Percentiles rank a stretch among this genome's conserved stretches.
Evolutionary conservation across 2,797 vertebrate species (phyloP).

Genomic region (Thunnus albacares): DNA sequence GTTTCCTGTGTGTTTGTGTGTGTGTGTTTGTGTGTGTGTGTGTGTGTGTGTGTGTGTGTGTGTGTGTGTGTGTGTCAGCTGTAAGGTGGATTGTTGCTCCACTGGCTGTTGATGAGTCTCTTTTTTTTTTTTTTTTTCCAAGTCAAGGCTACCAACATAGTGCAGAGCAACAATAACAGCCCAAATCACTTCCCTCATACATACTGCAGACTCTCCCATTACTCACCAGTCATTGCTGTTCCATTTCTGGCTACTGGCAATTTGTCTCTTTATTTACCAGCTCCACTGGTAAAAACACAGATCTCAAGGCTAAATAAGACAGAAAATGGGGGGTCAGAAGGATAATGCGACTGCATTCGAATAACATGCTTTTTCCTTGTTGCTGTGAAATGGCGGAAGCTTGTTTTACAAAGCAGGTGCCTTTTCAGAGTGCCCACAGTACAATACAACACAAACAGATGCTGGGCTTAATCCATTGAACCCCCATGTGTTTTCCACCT

Average conservation of each 20-base stretch:
- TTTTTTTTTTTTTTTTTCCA: slow-evolving; percentile 37
- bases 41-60: background rate
- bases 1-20: background rate
- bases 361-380: slow-evolving; percentile 26
- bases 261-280: slow-evolving; percentile 44
- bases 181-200: slow-evolving; percentile 24
- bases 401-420: slow-evolving; percentile 49
- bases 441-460: slow-evolving; percentile 40
- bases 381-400: slow-evolving; percentile 33
- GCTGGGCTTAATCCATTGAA: slow-evolving; percentile 45
- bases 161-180: slow-evolving; percentile 14
- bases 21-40: slow-evolving; percentile 1
- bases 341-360: slow-evolving; percentile 5
- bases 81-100: slow-evolving; percentile 20
- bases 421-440: slow-evolving; percentile 25
- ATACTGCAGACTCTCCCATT: slow-evolving; percentile 19
- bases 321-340: slow-evolving; percentile 11
- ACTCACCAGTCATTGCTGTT: slow-evolving; percentile 22
- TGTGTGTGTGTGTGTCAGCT: slow-evolving; percentile 1
- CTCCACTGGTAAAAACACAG: background rate
- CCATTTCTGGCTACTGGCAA: slow-evolving; percentile 22
- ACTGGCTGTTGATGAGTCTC: slow-evolving; percentile 35
- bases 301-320: slow-evolving; percentile 41
- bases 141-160: slow-evolving; percentile 44
- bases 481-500: slow-evolving; percentile 38